Base-by-base conservation (phyloP, 2,888 invertebrate genomes). In the Phengaris alcon region DNA sequence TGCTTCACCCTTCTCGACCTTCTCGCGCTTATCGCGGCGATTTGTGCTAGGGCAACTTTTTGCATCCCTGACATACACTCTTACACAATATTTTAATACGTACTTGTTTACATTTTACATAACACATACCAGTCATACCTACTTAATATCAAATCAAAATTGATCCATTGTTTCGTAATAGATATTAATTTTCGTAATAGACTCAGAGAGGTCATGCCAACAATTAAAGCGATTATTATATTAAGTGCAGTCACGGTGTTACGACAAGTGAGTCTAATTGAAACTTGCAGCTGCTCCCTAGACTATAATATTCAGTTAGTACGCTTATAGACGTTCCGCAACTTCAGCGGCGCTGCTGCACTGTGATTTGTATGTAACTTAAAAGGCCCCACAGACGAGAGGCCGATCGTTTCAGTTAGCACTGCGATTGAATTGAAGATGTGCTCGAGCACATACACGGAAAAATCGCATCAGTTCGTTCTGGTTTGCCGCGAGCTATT, bases 211-310 rank as follows among this genome's bases (percentile, higher is more conserved):
- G 35, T 44, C 64, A 35, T 64, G 64, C 35, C 64, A 64, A 64
- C 35, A 12, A 64, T 59, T 22, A 52, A 15, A 59, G 22, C 64
- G 64, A 64, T 64, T 64, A 64, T 64, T 64, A 44, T 44, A 44
- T 64, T 44, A 64, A 44, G 64, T 64, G 64, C 35, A 64, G 52
- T 52, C 52, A 52, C 52, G 52, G 52, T 64, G 6, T 12, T 64
- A 35, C 35, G 64, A 64, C 64, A 64, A 64, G 64, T 35, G 64
- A 44, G 35, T 12, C 64, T 64, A 64, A 64, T 64, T 64, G 64
- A 44, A 64, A 6, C 12, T 64, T 35, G 64, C 35, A 64, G 64
- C 64, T 64, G 64, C 13, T 13, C 12, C 64, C 35, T 64, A 13
- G 64, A 64, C 64, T 59, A 22, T 22, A 57, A 57, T 57, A 35